Evolutionary conservation across 2,888 invertebrate species (phyloP).

Genomic region (Toxonevra muliebris): DNA sequence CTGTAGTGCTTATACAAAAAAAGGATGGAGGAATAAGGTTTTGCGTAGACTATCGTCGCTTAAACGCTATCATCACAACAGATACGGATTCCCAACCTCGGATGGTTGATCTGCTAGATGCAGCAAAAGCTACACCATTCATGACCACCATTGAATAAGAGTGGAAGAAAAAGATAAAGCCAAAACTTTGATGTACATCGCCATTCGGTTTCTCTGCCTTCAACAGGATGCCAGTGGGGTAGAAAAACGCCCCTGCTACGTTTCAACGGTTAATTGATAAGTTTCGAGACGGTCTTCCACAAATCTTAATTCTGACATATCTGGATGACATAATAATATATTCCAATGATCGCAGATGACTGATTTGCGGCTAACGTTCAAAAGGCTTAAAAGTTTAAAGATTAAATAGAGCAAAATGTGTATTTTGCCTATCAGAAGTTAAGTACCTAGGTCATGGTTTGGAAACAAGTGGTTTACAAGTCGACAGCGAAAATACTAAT

Average conservation of each 20-base stretch:
- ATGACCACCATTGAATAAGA: constrained; percentile 55
- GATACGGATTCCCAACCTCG: constrained; percentile 58
- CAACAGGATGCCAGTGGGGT: constrained; percentile 53
- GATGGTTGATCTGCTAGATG: constrained; percentile 58
- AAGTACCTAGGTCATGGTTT: constrained; percentile 52
- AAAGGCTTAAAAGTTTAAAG: no score
- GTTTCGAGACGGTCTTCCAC: constrained; percentile 35
- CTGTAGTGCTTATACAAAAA: constrained; percentile 51
- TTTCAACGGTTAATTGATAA: constrained; percentile 49
- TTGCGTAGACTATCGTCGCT: constrained; percentile 50
- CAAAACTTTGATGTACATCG: constrained; percentile 54
- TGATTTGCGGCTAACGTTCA: constrained; percentile 47
- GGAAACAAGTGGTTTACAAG: constrained; percentile 43
- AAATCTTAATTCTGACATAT: constrained; percentile 42
- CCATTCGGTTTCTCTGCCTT: constrained; percentile 53
- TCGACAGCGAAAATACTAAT: constrained; percentile 46
- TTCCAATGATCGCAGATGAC: constrained; percentile 43
- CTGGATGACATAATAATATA: constrained; percentile 50
- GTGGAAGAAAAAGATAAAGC: constrained; percentile 46
- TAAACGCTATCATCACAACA: constrained; percentile 27
- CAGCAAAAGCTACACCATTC: constrained; percentile 42
- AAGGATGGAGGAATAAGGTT: constrained; percentile 47
- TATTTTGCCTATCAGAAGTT: constrained; percentile 37
- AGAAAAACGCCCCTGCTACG: constrained; percentile 51
- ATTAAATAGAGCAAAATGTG: constrained; percentile 47